These are phyloP conservation scores for Calameuta idolon DNA, from an alignment of 2,888 invertebrate species.

Conservation along the genomic window DNA sequence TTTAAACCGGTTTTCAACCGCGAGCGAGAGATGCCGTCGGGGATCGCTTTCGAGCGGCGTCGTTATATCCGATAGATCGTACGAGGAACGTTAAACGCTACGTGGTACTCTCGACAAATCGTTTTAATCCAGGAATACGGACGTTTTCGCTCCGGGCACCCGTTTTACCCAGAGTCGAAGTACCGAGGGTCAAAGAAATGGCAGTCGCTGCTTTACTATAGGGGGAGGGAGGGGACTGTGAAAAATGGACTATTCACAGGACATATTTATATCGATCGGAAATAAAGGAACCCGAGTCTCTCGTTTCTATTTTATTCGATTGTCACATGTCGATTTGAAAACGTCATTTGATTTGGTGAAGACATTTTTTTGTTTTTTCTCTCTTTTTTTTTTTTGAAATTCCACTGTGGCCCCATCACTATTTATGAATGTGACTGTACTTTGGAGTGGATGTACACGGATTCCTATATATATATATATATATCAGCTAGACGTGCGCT, in stretches of 20 bases:
- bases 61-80: background rate
- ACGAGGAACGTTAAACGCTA: background rate
- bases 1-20: constrained; percentile 33
- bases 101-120: background rate
- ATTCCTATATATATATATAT: background rate
- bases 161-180: background rate
- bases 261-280: background rate
- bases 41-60: background rate
- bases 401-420: background rate
- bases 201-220: background rate
- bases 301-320: background rate
- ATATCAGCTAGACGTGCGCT: background rate
- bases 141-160: background rate
- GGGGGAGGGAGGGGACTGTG: background rate
- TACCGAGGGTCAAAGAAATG: background rate
- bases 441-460: constrained; percentile 23
- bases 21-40: background rate
- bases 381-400: constrained; percentile 10
- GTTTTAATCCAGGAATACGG: background rate
- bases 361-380: background rate
- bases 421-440: background rate
- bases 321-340: constrained; percentile 27
- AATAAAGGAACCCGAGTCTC: background rate
- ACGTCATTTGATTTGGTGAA: constrained; percentile 42
- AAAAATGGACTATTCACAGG: background rate